Conservation (phyloP, 1,140 invertebrate genomes). For the Agrilus planipennis region DNA sequence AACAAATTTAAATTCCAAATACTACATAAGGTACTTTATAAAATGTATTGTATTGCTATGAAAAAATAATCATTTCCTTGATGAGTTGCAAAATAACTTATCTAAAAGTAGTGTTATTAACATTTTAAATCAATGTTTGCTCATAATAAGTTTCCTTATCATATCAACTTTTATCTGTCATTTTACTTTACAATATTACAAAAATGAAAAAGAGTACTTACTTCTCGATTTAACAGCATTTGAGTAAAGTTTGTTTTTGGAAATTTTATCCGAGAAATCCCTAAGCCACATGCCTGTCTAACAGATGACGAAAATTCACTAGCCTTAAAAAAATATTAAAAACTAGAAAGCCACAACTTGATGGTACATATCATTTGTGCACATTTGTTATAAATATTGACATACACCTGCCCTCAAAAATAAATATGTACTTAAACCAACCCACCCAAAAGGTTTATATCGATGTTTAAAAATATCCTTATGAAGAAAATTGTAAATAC, state of each 20-base stretch:
- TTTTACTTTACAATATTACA: too few relatives aligned
- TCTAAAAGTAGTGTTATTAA: too few relatives aligned
- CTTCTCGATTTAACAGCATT: constrained; percentile 38
- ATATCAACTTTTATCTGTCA: neutral
- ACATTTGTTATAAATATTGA: too few relatives aligned
- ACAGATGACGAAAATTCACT: constrained; percentile 42
- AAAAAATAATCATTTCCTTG: neutral
- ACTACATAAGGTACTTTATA: constrained; percentile 5
- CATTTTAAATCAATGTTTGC: constrained; percentile 23
- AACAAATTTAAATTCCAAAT: neutral
- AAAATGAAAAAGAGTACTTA: constrained; percentile 20
- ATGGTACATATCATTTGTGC: too few relatives aligned
- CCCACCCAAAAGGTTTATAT: too few relatives aligned
- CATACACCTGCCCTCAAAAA: too few relatives aligned
- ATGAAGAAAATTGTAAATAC: too few relatives aligned
- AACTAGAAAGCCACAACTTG: too few relatives aligned
- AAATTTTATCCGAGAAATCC: constrained; percentile 19
- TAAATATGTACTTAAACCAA: too few relatives aligned
- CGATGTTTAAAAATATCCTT: too few relatives aligned
- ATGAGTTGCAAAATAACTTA: too few relatives aligned
- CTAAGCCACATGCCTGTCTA: constrained; percentile 37
- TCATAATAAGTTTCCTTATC: constrained; percentile 13
- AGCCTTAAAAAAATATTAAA: constrained; percentile 31
- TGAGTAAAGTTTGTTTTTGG: constrained; percentile 32
- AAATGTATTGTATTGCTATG: neutral